phyloP scores from a whole-genome alignment of 2,888 invertebrate genomes.

The Plagodis dolabraria region DNA sequence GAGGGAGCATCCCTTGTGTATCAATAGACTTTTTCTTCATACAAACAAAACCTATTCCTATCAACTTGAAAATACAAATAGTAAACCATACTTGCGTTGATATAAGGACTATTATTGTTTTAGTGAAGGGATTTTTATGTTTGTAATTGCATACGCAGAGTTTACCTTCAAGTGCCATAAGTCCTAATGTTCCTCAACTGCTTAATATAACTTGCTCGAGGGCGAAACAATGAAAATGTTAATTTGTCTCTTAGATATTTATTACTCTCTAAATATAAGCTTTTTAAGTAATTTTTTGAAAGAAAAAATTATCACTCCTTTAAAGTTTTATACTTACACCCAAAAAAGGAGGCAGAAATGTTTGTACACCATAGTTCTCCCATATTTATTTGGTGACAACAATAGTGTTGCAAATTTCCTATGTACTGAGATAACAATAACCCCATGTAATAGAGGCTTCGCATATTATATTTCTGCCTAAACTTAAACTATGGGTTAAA shows the following conservation, averaged over 20 bases:
- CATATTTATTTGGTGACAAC: too few species aligned
- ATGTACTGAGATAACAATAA: too few species aligned
- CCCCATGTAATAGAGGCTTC: too few species aligned
- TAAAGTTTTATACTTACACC: too few species aligned
- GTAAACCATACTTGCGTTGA: slow-evolving; percentile 38
- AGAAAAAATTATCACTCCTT: too few species aligned
- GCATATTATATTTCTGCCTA: too few species aligned
- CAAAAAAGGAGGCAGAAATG: too few species aligned
- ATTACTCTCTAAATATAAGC: slow-evolving; percentile 53
- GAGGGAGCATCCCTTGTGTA: slow-evolving; percentile 69
- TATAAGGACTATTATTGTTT: slow-evolving; percentile 33
- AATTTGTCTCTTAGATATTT: slow-evolving; percentile 70
- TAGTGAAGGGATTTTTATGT: slow-evolving; percentile 38
- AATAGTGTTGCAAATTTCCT: too few species aligned
- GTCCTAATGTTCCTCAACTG: slow-evolving; percentile 77
- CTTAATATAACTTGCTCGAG: slow-evolving; percentile 73
- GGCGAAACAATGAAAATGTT: slow-evolving; percentile 79
- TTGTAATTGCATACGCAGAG: slow-evolving; percentile 71
- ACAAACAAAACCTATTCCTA: slow-evolving; percentile 39
- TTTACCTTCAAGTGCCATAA: slow-evolving; percentile 79
- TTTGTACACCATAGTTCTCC: too few species aligned
- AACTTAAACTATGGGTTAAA: too few species aligned
- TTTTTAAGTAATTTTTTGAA: too few species aligned
- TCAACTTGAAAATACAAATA: neutral
- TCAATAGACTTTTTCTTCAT: slow-evolving; percentile 70